These are phyloP conservation scores for Odontomachus brunneus DNA, from an alignment of 1,140 invertebrate genomes.

Conservation along the genomic window DNA sequence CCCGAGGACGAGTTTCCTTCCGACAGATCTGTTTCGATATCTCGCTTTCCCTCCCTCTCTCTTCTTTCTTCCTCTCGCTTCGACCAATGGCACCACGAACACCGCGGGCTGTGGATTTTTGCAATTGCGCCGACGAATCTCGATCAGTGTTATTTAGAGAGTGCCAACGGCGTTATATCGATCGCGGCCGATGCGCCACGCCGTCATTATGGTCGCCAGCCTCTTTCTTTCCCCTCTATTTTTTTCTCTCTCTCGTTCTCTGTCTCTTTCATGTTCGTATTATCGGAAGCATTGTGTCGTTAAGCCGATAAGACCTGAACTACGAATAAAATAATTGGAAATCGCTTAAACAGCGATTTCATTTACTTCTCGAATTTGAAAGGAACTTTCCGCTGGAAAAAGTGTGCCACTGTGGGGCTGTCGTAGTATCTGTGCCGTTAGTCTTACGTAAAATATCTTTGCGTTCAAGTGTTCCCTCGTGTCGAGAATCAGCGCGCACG, in stretches of 20 bases:
- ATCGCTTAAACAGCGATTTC: neutral
- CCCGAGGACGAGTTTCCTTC: constrained; percentile 46
- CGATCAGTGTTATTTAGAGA: constrained; percentile 54
- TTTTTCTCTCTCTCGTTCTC: neutral
- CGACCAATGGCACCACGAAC: constrained; percentile 42
- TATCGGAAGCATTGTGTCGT: constrained; percentile 8
- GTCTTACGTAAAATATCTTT: neutral
- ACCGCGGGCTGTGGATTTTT: constrained; percentile 54
- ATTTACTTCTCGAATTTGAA: neutral
- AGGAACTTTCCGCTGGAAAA: neutral
- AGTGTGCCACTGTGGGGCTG: no score
- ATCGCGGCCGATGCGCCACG: constrained; percentile 9
- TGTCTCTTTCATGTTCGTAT: neutral
- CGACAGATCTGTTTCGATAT: constrained; percentile 49
- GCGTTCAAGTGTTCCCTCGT: neutral
- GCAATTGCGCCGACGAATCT: constrained; percentile 56
- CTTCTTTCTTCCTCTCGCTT: constrained; percentile 1
- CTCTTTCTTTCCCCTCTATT: no score
- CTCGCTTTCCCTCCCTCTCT: neutral
- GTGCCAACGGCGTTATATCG: constrained; percentile 39
- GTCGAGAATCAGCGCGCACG: neutral
- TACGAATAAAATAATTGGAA: constrained; percentile 16
- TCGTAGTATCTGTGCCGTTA: no score
- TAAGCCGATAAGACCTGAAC: neutral
- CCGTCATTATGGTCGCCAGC: constrained; percentile 21